phyloP scores from a whole-genome alignment of 2,888 invertebrate genomes.

The Sinodicranocentrus sp. region DNA sequence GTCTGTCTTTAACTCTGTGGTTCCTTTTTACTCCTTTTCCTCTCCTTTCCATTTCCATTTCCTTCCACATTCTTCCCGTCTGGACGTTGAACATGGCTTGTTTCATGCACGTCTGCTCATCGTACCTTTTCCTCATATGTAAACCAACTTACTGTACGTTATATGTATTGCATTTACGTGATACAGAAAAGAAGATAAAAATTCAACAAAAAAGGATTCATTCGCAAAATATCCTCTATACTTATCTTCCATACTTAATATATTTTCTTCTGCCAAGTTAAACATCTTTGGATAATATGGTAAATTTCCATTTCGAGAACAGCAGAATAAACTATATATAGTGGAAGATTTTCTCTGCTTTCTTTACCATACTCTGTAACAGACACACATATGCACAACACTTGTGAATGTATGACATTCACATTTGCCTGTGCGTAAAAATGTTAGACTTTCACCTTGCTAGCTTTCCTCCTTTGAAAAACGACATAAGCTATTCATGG shows the following conservation, averaged over 20 bases:
- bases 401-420: not conserved
- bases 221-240: no score
- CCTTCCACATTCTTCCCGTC: not conserved
- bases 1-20: conserved; percentile 48
- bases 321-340: no score
- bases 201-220: no score
- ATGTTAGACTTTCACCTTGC: not conserved
- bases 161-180: not conserved
- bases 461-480: not conserved
- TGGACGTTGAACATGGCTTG: not conserved
- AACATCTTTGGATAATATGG: no score
- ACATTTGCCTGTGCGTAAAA: not conserved
- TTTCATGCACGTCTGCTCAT: not conserved
- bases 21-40: conserved; percentile 25
- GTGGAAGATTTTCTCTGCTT: no score
- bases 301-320: no score
- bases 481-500: conserved; percentile 1
- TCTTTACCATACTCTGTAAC: no score
- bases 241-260: no score
- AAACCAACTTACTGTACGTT: not conserved
- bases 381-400: no score
- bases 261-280: no score
- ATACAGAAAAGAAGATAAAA: not conserved
- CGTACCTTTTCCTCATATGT: conserved; percentile 2
- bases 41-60: not conserved